These are phyloP conservation scores for Drosophila virilis DNA, from an alignment of 1,140 invertebrate species.

Conservation along the genomic window DNA sequence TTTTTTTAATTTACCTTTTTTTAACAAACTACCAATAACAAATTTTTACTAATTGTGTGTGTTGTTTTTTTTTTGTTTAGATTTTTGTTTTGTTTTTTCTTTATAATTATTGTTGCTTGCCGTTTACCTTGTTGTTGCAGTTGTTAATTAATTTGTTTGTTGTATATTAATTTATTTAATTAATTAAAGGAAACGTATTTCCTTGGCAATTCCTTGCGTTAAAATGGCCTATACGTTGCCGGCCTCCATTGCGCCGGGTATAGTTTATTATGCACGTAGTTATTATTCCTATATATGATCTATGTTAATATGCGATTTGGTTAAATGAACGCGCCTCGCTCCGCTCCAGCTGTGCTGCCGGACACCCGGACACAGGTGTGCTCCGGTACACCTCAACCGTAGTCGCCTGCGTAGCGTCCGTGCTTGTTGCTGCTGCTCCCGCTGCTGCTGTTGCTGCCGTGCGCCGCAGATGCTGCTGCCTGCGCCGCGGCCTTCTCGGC, in stretches of 20 bases:
- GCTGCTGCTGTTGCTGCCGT: slow-evolving; percentile 25
- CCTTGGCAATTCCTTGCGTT: slow-evolving; percentile 74
- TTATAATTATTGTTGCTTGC: slow-evolving; percentile 78
- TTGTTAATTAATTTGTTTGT: slow-evolving; percentile 17
- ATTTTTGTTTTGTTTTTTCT: slow-evolving; percentile 38
- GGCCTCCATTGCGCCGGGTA: slow-evolving; percentile 50
- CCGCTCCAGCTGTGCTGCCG: background rate
- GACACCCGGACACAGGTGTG: no score
- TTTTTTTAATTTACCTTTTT: slow-evolving; percentile 38
- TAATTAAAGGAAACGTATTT: slow-evolving; percentile 62
- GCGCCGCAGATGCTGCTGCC: slow-evolving; percentile 41
- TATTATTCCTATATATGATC: slow-evolving; percentile 35
- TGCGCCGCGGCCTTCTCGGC: slow-evolving; percentile 66
- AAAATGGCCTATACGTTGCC: slow-evolving; percentile 65
- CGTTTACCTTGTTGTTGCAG: slow-evolving; percentile 75
- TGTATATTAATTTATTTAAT: background rate
- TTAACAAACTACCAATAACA: slow-evolving; percentile 83
- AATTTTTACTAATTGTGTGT: slow-evolving; percentile 80
- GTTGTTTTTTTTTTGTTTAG: slow-evolving; percentile 40
- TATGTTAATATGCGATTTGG: slow-evolving; percentile 60
- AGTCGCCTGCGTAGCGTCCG: slow-evolving; percentile 68
- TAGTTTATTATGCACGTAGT: slow-evolving; percentile 52
- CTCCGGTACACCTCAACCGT: slow-evolving; percentile 44
- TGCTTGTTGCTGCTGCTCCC: slow-evolving; percentile 54
- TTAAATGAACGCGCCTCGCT: slow-evolving; percentile 9